A percentile compares a stretch with the other conserved stretches of the same genome.
These are phyloP conservation scores for Diacarnus erythraeanus DNA, from an alignment of 37 sponge, comb jelly and placozoan species.

Conservation along the genomic window DNA sequence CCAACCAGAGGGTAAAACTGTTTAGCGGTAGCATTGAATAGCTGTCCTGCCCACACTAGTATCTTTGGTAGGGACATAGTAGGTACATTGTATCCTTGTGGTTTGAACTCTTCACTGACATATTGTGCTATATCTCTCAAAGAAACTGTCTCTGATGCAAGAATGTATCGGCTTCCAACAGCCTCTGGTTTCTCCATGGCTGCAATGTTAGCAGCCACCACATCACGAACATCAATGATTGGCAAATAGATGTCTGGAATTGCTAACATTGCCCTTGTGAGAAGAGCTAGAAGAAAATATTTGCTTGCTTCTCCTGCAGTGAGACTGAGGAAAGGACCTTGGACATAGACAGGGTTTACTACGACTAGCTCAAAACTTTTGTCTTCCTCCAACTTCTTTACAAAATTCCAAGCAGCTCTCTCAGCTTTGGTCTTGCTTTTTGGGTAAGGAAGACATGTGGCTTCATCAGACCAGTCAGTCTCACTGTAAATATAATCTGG, in stretches of 20 bases:
- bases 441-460: slow-evolving; percentile 50
- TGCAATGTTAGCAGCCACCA: slow-evolving; percentile 74
- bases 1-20: slow-evolving; percentile 34
- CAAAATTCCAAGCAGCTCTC: slow-evolving; percentile 82
- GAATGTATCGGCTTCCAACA: slow-evolving; percentile 57
- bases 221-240: slow-evolving; percentile 86
- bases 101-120: slow-evolving; percentile 59
- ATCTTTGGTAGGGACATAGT: slow-evolving; percentile 45
- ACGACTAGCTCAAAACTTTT: slow-evolving; percentile 82
- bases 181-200: slow-evolving; percentile 80
- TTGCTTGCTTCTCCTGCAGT: slow-evolving; percentile 29
- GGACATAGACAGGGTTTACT: slow-evolving; percentile 66
- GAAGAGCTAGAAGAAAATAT: slow-evolving; percentile 15
- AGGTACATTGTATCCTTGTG: slow-evolving; percentile 70
- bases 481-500: slow-evolving; percentile 67
- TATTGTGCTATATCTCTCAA: slow-evolving; percentile 55
- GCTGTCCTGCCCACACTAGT: slow-evolving; percentile 35
- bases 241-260: slow-evolving; percentile 57
- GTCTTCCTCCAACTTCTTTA: slow-evolving; percentile 45
- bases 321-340: slow-evolving; percentile 76
- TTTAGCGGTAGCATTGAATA: slow-evolving; percentile 28
- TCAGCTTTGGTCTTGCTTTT: slow-evolving; percentile 89
- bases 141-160: slow-evolving; percentile 12
- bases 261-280: slow-evolving; percentile 51
- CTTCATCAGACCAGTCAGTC: slow-evolving; percentile 72